phyloP scores from a whole-genome alignment of 2,797 vertebrate genomes.

The Kryptolebias ocellatus region DNA sequence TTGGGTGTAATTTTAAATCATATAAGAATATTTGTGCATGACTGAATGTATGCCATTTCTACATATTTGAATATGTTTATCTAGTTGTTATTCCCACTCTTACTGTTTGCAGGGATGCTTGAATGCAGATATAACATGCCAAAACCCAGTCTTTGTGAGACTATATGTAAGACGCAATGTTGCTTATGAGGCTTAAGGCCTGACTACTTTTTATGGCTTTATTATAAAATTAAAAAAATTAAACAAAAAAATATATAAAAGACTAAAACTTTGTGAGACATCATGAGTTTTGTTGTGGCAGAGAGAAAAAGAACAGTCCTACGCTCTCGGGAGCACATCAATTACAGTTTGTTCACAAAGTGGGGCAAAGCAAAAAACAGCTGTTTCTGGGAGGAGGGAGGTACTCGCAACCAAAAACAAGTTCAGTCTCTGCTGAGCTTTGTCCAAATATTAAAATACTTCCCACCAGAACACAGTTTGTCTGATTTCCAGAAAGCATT shows the following conservation, averaged over 20 bases:
- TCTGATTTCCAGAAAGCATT: neutral
- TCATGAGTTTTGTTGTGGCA: constrained; percentile 50
- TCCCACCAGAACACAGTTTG: neutral
- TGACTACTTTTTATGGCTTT: constrained; percentile 19
- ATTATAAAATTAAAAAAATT: constrained; percentile 44
- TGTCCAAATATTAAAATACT: constrained; percentile 12
- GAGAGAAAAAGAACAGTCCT: constrained; percentile 17
- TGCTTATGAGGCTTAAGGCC: constrained; percentile 44
- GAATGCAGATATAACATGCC: constrained; percentile 54
- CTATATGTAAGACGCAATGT: constrained; percentile 25
- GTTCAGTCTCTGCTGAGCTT: constrained; percentile 8
- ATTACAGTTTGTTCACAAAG: constrained; percentile 48
- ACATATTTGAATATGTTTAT: constrained; percentile 1
- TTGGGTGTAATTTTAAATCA: constrained; percentile 12
- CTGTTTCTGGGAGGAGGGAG: constrained; percentile 6
- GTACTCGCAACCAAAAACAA: constrained; percentile 2
- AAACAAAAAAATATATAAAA: neutral
- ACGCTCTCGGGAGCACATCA: constrained; percentile 39
- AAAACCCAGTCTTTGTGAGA: constrained; percentile 44
- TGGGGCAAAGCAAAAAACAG: constrained; percentile 40
- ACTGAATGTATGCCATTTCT: neutral
- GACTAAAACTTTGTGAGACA: constrained; percentile 10
- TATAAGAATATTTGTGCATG: neutral
- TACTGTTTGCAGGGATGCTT: constrained; percentile 46
- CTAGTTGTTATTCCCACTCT: constrained; percentile 38